These are phyloP conservation scores for Pocota personata DNA, from an alignment of 2,888 invertebrate species.

Conservation along the genomic window DNA sequence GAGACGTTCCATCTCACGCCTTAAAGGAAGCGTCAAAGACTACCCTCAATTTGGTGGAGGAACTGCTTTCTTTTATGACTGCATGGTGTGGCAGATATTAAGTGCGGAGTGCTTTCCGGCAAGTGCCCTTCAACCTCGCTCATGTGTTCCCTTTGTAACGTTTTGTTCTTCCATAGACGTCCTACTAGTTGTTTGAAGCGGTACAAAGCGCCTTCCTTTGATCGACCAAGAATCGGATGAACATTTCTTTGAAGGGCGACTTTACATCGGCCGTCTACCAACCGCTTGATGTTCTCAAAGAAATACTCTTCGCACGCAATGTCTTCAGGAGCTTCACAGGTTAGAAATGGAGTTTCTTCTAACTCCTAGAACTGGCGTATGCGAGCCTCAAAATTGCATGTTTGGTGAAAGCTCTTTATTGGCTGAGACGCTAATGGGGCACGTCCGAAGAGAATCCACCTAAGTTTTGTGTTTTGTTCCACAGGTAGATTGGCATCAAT, in stretches of 20 bases:
- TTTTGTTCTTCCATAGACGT: neutral
- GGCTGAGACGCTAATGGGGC: neutral
- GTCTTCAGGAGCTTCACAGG: neutral
- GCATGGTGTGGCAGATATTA: too few species aligned
- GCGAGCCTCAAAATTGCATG: neutral
- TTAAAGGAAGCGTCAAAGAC: too few species aligned
- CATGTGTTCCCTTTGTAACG: neutral
- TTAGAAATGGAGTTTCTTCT: conserved; percentile 14
- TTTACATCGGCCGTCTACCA: conserved; percentile 8
- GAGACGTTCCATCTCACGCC: too few species aligned
- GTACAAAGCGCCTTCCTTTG: neutral
- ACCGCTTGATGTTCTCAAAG: neutral
- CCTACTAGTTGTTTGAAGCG: conserved; percentile 1
- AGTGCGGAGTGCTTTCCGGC: too few species aligned
- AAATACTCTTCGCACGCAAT: conserved; percentile 29
- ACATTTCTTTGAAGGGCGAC: conserved; percentile 19
- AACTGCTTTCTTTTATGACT: too few species aligned
- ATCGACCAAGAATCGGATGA: conserved; percentile 9
- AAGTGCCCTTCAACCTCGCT: conserved; percentile 17
- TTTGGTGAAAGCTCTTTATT: neutral
- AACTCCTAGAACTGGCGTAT: neutral
- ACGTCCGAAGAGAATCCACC: conserved; percentile 7
- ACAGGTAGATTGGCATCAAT: neutral
- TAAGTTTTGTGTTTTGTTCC: neutral
- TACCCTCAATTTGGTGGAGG: too few species aligned